Conservation (phyloP, 2,113 vertebrate species). For the Prinia subflava region DNA sequence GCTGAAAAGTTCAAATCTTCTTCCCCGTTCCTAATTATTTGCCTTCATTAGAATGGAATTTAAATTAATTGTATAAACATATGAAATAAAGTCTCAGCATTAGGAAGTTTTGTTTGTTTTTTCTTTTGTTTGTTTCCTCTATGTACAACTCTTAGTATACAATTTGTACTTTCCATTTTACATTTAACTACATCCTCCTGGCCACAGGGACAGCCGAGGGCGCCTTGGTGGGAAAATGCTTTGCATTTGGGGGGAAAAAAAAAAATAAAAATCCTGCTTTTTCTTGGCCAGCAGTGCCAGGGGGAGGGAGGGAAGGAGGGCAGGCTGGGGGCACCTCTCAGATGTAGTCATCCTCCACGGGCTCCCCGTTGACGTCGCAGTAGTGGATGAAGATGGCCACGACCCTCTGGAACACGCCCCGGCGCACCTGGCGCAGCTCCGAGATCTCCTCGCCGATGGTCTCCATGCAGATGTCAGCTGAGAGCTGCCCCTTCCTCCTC, state of each 20-base stretch:
- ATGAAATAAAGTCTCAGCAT: conserved; percentile 78
- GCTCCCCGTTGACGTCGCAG: conserved; percentile 93
- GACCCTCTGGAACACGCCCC: conserved; percentile 91
- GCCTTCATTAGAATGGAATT: conserved; percentile 76
- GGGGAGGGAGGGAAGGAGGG: background rate
- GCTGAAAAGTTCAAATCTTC: conserved; percentile 62
- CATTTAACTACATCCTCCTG: conserved; percentile 63
- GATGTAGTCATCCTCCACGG: conserved; percentile 95
- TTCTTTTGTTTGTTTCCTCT: conserved; percentile 47
- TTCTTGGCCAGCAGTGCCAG: conserved; percentile 20
- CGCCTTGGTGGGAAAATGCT: background rate
- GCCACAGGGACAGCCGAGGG: background rate
- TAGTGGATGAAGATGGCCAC: conserved; percentile 97
- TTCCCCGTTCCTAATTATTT: conserved; percentile 64
- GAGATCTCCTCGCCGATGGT: conserved; percentile 98
- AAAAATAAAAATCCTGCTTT: background rate
- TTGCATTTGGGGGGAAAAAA: background rate
- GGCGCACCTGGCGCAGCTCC: conserved; percentile 88
- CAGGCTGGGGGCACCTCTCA: conserved; percentile 46
- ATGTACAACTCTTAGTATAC: conserved; percentile 77
- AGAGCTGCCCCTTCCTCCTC: conserved; percentile 93
- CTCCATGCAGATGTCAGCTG: conserved; percentile 98
- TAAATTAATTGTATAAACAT: conserved; percentile 84
- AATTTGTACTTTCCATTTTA: conserved; percentile 70
- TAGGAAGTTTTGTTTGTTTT: conserved; percentile 43